These are phyloP conservation scores for Sesia apiformis DNA, from an alignment of 2,888 invertebrate species.

Conservation along the genomic window DNA sequence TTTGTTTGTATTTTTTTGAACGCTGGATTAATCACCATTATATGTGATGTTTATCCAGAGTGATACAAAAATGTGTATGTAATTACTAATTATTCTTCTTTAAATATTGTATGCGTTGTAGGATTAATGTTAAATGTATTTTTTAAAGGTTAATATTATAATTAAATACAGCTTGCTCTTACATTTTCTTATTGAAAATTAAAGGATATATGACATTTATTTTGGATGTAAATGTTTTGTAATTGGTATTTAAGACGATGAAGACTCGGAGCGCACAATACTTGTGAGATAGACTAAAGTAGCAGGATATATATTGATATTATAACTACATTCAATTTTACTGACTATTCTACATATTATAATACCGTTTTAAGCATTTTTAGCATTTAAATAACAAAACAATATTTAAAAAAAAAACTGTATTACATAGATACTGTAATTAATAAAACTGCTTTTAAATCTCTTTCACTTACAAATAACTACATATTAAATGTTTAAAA, in stretches of 20 bases:
- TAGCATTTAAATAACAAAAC: neutral
- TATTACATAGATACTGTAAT: no score
- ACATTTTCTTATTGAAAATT: neutral
- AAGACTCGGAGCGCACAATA: slow-evolving; percentile 68
- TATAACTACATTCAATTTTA: slow-evolving; percentile 11
- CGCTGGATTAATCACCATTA: no score
- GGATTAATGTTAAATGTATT: neutral
- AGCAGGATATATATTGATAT: slow-evolving; percentile 43
- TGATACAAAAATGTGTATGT: neutral
- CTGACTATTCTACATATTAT: neutral
- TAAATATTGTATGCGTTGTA: neutral
- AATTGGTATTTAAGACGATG: slow-evolving; percentile 20
- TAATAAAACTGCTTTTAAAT: no score
- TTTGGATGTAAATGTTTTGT: slow-evolving; percentile 4
- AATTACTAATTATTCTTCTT: neutral
- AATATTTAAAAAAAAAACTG: no score
- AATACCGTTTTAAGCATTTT: slow-evolving; percentile 10
- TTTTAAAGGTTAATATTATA: neutral
- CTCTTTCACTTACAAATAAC: no score
- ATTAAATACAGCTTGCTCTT: neutral
- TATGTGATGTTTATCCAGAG: neutral
- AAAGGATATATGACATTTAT: neutral
- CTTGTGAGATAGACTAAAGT: slow-evolving; percentile 57
- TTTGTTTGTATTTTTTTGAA: no score
- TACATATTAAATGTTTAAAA: no score